phyloP scores from a whole-genome alignment of 92 coral and sea anemone species.

The Anthopleura xanthogrammica region DNA sequence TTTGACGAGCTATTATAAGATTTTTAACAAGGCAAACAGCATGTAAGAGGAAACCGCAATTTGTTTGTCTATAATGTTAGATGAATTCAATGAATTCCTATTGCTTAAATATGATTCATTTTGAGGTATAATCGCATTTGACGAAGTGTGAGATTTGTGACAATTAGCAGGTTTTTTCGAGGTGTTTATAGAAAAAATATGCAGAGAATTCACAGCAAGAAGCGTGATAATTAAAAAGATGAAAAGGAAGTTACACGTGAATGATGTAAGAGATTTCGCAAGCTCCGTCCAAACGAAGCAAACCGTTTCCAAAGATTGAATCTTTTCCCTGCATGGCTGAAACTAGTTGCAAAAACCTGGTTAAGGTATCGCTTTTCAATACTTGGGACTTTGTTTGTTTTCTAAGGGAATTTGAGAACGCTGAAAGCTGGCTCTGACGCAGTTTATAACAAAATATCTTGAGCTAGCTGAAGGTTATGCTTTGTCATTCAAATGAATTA shows the following conservation, averaged over 20 bases:
- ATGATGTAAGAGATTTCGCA: slow-evolving; percentile 8
- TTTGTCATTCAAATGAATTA: background rate
- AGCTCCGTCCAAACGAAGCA: background rate
- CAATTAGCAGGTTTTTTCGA: slow-evolving; percentile 31
- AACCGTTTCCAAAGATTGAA: background rate
- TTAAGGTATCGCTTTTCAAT: background rate
- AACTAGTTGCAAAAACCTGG: background rate
- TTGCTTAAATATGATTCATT: slow-evolving; percentile 7
- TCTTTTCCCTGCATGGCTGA: background rate
- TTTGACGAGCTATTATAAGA: slow-evolving; percentile 3
- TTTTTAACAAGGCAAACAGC: background rate
- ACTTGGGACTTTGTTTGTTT: background rate
- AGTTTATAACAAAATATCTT: background rate
- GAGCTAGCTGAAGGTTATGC: background rate
- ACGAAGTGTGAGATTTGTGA: slow-evolving; percentile 21
- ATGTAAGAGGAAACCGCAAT: slow-evolving; percentile 30
- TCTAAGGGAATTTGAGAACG: background rate
- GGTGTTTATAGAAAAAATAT: slow-evolving; percentile 17
- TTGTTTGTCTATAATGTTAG: background rate
- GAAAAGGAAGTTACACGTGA: slow-evolving; percentile 9
- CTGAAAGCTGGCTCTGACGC: background rate
- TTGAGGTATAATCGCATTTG: background rate
- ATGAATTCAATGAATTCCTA: slow-evolving; percentile 8
- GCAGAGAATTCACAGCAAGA: slow-evolving; percentile 26
- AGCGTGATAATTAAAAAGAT: background rate